Evolutionary conservation across 2,113 vertebrate genomes (phyloP).

Genomic region (Ochotona princeps): DNA sequence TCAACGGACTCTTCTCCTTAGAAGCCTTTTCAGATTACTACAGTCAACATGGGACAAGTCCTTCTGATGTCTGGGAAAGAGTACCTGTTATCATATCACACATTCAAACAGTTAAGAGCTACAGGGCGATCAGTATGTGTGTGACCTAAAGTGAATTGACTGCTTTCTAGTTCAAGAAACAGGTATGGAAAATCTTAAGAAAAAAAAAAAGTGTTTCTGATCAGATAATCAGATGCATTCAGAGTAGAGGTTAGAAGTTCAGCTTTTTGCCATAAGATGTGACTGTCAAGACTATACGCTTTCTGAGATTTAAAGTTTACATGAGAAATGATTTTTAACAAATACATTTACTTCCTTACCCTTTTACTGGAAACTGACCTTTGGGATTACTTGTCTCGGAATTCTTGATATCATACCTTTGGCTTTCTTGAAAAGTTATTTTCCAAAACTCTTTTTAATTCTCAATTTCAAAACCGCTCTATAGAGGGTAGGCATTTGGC

Average conservation of each 20-base stretch:
- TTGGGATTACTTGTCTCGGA: background rate
- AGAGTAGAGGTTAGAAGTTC: background rate
- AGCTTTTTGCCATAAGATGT: background rate
- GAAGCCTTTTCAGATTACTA: constrained; percentile 25
- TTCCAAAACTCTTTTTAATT: background rate
- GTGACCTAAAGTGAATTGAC: background rate
- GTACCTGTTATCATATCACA: background rate
- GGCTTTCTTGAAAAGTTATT: background rate
- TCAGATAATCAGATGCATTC: background rate
- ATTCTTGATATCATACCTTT: background rate
- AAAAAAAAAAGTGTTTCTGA: background rate
- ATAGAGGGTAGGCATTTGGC: too few species aligned
- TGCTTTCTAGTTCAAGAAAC: background rate
- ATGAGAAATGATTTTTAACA: constrained; percentile 31
- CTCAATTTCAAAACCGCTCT: background rate
- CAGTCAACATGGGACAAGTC: background rate
- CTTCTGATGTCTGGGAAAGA: background rate
- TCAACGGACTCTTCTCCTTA: background rate
- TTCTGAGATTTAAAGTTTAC: background rate
- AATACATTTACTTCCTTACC: background rate
- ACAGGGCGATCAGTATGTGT: background rate
- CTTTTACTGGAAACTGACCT: background rate
- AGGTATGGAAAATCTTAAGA: background rate
- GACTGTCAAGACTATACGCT: background rate
- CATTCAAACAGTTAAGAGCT: background rate